phyloP scores from a whole-genome alignment of 2,797 vertebrate genomes.

The Picus viridis region DNA sequence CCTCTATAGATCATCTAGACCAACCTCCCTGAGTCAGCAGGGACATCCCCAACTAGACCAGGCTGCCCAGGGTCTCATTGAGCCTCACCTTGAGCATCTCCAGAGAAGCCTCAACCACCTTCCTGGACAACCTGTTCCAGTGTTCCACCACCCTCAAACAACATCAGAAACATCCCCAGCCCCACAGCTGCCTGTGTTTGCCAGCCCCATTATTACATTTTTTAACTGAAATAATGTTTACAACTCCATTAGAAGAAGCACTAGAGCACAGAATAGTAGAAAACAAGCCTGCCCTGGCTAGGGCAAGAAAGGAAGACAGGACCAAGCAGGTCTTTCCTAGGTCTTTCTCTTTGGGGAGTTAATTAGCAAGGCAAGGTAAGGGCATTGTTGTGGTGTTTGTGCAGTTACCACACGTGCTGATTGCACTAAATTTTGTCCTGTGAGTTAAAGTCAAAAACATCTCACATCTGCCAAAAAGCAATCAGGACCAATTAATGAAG shows the following conservation, averaged over 20 bases:
- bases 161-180: not conserved
- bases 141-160: too few species aligned
- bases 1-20: too few species aligned
- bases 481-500: conserved; percentile 73
- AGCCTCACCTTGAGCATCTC: too few species aligned
- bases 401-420: not conserved
- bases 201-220: rapidly evolving
- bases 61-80: too few species aligned
- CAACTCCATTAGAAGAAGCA: not conserved
- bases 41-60: too few species aligned
- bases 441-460: conserved; percentile 52
- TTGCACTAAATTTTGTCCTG: conserved; percentile 52
- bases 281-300: not conserved
- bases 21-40: too few species aligned
- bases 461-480: conserved; percentile 42
- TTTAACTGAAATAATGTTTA: not conserved
- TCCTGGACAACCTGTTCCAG: too few species aligned
- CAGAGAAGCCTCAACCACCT: too few species aligned
- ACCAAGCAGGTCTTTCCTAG: not conserved
- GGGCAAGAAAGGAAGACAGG: not conserved
- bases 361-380: not conserved
- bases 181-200: not conserved
- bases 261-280: not conserved
- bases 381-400: not conserved
- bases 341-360: not conserved